Conservation (phyloP, 2,113 vertebrate genomes). For the Archilochus colubris region DNA sequence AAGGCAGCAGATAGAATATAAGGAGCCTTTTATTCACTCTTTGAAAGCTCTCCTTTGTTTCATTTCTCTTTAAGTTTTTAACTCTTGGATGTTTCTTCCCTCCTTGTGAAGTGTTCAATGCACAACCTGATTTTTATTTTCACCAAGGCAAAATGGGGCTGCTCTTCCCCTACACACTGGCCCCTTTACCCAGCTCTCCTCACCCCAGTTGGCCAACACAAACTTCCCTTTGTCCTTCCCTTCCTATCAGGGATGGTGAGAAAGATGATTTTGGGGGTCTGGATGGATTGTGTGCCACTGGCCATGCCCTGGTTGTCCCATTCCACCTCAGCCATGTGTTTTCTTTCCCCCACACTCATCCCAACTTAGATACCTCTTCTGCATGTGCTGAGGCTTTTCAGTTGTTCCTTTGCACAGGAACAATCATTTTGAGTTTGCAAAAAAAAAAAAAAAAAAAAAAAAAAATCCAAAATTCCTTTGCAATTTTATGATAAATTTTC, state of each 20-base stretch:
- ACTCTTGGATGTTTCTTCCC: background rate
- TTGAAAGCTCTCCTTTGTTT: constrained; percentile 32
- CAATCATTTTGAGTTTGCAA: no score
- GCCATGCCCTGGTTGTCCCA: background rate
- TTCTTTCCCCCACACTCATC: background rate
- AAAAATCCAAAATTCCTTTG: no score
- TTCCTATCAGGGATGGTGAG: background rate
- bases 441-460: no score
- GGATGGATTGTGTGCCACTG: background rate
- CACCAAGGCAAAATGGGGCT: background rate
- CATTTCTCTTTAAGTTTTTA: background rate
- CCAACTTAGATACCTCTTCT: background rate
- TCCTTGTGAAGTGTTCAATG: background rate
- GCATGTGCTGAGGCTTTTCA: background rate
- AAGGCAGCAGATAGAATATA: background rate
- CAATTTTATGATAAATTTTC: background rate
- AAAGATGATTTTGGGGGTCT: background rate
- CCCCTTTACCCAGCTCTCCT: background rate
- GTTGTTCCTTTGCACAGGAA: background rate
- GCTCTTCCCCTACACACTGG: background rate
- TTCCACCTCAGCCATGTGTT: constrained; percentile 17
- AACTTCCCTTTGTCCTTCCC: constrained; percentile 17
- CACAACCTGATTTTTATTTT: background rate
- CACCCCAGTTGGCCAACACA: background rate
- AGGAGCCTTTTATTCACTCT: background rate